Evolutionary conservation across 1,140 invertebrate species (phyloP), one percentile per base, ranked within the genome.

Genomic region (Archegozetes longisetosus): DNA sequence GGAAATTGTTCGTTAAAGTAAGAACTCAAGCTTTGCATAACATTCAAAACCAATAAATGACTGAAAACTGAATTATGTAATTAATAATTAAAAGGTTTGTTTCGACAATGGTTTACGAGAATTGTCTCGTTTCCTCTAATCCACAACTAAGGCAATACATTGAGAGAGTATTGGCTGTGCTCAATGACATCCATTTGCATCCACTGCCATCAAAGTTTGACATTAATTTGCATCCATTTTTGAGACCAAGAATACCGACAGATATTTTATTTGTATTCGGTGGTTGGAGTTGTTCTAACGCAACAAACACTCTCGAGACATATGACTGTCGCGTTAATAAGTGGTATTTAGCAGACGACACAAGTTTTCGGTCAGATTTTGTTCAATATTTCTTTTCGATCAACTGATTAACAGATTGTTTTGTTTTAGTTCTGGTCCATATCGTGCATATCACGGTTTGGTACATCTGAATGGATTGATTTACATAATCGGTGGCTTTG

Each of bases 231-330:
- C 62, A 80, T 66, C 77, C 77, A 1, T 64, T 81, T 2, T 72
- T 77, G 17, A 70, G 80, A 49, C 81, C 82, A 0, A 68, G 84
- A 56, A 76, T 84, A 47, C 83, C 84, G 0, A 77, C 80, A 62
- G 80, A 83, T 66, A 77, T 84, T 52, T 67, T 85, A 1, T 84
- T 85, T 66, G 79, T 80, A 4, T 77, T 85, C 52, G 82, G 84
- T 9, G 85, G 85, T 3, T 88, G 85, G 85, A 84, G 80, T 65
- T 81, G 81, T 2, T 83, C 83, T 14, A 82, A 80, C 61, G 84
- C 84, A 1, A 86, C 83, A 0, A 85, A 79, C 72, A 81, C 83
- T 65, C 76, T 87, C 22, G 85, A 87, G 73, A 84, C 81, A 4
- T 87, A 85, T 71, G 84, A 87, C 63, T 67, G 69, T 13, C 64